phyloP scores from a whole-genome alignment of 2,113 vertebrate species.

The Sardina pilchardus region DNA sequence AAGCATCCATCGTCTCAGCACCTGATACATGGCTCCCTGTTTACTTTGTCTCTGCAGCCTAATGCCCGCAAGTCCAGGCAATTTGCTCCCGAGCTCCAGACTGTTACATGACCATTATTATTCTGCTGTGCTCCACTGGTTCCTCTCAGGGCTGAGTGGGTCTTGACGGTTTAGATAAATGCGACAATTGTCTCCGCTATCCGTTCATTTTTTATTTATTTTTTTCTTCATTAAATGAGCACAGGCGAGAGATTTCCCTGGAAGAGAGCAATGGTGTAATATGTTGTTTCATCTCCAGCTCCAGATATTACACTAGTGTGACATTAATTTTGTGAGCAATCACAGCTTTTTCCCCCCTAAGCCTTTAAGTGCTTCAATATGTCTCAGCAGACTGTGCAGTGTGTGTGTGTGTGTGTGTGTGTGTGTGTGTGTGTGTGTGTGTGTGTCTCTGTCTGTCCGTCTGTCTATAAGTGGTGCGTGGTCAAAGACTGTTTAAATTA shows the following conservation, averaged over 20 bases:
- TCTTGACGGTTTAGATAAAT: neutral
- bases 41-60: neutral
- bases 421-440: neutral
- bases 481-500: neutral
- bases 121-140: neutral
- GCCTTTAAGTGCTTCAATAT: slow-evolving; percentile 1
- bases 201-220: neutral
- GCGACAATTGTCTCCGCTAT: neutral
- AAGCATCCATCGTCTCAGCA: neutral
- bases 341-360: neutral
- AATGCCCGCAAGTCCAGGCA: neutral
- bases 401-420: neutral
- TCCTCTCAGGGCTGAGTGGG: neutral
- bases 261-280: neutral
- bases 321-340: slow-evolving; percentile 14
- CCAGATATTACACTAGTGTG: slow-evolving; percentile 11
- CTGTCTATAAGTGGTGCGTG: neutral
- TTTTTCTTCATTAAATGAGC: neutral
- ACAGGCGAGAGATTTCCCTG: neutral
- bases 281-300: neutral
- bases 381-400: neutral
- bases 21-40: neutral
- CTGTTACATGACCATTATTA: neutral
- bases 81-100: neutral
- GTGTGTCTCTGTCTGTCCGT: neutral